Conservation (phyloP, 2,888 invertebrate genomes). For the Zhuqinia jingwanae region DNA sequence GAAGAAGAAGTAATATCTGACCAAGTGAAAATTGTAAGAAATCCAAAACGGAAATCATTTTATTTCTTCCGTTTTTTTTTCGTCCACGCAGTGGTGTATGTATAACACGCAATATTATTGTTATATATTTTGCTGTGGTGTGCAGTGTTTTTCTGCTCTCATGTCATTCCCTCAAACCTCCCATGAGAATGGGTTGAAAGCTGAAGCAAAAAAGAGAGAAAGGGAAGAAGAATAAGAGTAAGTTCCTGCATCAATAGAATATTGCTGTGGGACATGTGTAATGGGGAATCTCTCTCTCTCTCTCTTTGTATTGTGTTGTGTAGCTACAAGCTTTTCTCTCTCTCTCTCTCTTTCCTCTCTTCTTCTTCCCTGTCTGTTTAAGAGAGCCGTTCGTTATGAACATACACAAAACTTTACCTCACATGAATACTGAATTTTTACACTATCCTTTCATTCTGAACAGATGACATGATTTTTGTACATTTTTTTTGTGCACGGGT, state of each 20-base stretch:
- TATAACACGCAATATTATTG: neutral
- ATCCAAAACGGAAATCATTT: slow-evolving; percentile 59
- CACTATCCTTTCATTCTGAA: neutral
- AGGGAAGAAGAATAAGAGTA: neutral
- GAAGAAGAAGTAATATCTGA: slow-evolving; percentile 46
- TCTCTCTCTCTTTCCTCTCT: too few relatives aligned
- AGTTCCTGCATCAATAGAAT: slow-evolving; percentile 34
- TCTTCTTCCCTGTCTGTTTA: too few relatives aligned
- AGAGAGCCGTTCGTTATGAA: slow-evolving; percentile 11
- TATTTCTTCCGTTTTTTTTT: slow-evolving; percentile 5
- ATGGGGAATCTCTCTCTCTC: neutral
- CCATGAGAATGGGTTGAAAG: slow-evolving; percentile 55
- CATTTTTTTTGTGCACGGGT: neutral
- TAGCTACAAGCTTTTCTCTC: neutral
- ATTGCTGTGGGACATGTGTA: slow-evolving; percentile 46
- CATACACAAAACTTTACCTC: neutral
- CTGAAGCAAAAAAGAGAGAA: slow-evolving; percentile 35
- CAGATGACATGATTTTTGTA: slow-evolving; percentile 10
- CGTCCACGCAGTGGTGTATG: neutral
- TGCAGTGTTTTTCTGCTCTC: neutral
- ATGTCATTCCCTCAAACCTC: slow-evolving; percentile 39
- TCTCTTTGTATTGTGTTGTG: slow-evolving; percentile 10
- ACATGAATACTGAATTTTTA: slow-evolving; percentile 55
- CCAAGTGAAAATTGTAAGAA: slow-evolving; percentile 56
- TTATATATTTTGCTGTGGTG: neutral